These are phyloP conservation scores for Acanthurus lineatus DNA, from an alignment of 2,797 vertebrate species.

Conservation along the genomic window DNA sequence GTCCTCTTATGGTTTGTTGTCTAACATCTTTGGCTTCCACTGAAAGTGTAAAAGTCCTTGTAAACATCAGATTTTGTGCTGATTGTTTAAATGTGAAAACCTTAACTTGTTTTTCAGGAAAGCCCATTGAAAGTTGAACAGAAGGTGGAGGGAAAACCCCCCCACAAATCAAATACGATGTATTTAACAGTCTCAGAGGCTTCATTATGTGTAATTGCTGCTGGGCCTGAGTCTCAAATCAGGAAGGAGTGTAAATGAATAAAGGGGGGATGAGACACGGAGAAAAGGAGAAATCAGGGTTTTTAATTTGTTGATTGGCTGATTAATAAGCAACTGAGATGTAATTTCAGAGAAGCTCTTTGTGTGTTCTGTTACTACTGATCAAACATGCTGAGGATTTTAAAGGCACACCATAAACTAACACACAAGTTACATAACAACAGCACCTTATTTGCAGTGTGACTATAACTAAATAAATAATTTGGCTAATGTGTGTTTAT, in stretches of 20 bases:
- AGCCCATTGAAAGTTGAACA: constrained; percentile 24
- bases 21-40: constrained; percentile 12
- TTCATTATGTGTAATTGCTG: constrained; percentile 54
- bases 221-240: constrained; percentile 15
- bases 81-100: constrained; percentile 45
- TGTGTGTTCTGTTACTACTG: no score
- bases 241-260: constrained; percentile 7
- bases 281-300: constrained; percentile 13
- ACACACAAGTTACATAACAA: neutral
- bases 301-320: neutral
- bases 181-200: constrained; percentile 54
- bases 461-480: no score
- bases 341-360: neutral
- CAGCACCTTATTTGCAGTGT: neutral
- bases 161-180: constrained; percentile 28
- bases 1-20: constrained; percentile 13
- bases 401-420: neutral
- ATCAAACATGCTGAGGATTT: neutral
- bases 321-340: no score
- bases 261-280: constrained; percentile 3
- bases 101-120: constrained; percentile 17
- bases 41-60: constrained; percentile 35
- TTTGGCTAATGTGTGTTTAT: neutral
- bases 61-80: constrained; percentile 31
- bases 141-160: constrained; percentile 33